Conservation (phyloP, 2,113 vertebrate genomes). For the Castor canadensis region DNA sequence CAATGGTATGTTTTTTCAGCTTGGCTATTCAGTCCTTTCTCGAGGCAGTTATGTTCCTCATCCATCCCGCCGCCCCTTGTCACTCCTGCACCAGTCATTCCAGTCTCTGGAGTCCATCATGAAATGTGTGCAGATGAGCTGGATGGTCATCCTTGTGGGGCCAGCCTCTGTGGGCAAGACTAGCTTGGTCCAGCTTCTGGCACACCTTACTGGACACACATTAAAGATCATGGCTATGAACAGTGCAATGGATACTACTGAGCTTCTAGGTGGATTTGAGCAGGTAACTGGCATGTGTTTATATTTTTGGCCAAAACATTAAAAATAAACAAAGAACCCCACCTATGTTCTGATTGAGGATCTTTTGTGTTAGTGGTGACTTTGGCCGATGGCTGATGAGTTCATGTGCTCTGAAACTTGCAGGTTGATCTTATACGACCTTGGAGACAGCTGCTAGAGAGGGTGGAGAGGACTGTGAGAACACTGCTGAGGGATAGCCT, state of each 20-base stretch:
- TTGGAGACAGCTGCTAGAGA: slow-evolving; percentile 93
- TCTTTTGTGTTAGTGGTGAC: background rate
- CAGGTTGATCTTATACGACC: slow-evolving; percentile 94
- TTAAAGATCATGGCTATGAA: slow-evolving; percentile 97
- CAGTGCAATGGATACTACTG: slow-evolving; percentile 97
- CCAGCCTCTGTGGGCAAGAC: slow-evolving; percentile 95
- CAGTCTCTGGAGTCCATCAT: slow-evolving; percentile 94
- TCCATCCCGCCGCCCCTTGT: slow-evolving; percentile 86
- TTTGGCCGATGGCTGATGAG: background rate
- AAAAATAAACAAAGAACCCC: background rate
- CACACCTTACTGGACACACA: slow-evolving; percentile 93
- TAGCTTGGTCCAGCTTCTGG: slow-evolving; percentile 93
- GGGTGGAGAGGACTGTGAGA: slow-evolving; percentile 88
- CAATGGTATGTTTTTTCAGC: slow-evolving; percentile 79
- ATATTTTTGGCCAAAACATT: background rate
- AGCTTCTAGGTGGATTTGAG: slow-evolving; percentile 97
- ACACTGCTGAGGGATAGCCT: slow-evolving; percentile 91
- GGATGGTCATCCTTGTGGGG: slow-evolving; percentile 97
- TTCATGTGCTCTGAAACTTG: slow-evolving; percentile 55
- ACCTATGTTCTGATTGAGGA: background rate
- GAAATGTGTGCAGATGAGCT: slow-evolving; percentile 97
- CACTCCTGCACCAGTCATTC: slow-evolving; percentile 92
- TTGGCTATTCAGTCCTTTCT: slow-evolving; percentile 94
- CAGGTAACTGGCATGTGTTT: slow-evolving; percentile 86
- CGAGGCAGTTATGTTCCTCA: slow-evolving; percentile 88